Base-by-base conservation (phyloP, 2,888 invertebrate species). In the Sphaerophoria rueppellii region DNA sequence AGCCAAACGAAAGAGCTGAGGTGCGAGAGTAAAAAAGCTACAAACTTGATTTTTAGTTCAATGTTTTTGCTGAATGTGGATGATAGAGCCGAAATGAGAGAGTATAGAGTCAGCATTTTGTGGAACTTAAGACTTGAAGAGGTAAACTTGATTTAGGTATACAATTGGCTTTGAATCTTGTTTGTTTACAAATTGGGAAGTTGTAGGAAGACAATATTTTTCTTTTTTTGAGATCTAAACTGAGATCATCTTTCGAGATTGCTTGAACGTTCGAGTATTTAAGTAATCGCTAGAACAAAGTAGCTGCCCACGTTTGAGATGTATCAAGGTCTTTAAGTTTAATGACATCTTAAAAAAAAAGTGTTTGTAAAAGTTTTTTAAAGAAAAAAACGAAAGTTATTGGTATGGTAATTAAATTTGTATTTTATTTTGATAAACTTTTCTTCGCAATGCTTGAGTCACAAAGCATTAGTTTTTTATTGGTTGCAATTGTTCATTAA, bases 11-110 rank as follows among this genome's bases (percentile, higher is more conserved):
- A 85, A 80, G 83, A 80, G 43, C 58, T 76, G 76, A 52, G 43
- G 9, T 9, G 37, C 61, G 24, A 24, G 63, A 69, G 60, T 43
- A 52, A 54, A 43, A 24, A 50, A 74, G 65, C 58, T 57, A 54
- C 65, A 63, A 73, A 76, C 80, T 81, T 67, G 67, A 32, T 80
- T 76, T 65, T 65, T 24, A 24, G 24, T 24, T 40, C 40, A 9
- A 69, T 40, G 0, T n/a, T 58, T 71, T 50, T 37, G 80, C 83
- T 85, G 80, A 85, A 85, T 85, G 81, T 85, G 85, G 85, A 85
- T 52, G 16, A 48, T 65, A 74, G 9, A 12, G 55, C 6, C 11
- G 4, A 5, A 0, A 16, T n/a, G 34, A 58, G 37, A 69, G 48
- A 52, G 43, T n/a, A 43, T 40, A 24, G 6, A 24, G 71, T 67